These are phyloP conservation scores for Columbina picui DNA, from an alignment of 2,113 vertebrate genomes.

Conservation along the genomic window DNA sequence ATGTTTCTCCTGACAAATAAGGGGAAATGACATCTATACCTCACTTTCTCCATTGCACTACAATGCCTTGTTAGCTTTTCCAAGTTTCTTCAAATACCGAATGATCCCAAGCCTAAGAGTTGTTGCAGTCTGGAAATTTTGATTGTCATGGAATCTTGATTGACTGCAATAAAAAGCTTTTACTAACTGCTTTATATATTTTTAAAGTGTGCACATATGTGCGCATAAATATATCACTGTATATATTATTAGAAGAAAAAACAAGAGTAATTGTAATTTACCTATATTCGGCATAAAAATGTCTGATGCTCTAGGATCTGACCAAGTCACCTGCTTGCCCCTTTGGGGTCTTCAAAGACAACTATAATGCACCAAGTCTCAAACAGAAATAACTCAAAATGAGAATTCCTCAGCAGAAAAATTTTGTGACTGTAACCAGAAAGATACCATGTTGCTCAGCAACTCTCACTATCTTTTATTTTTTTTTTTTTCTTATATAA, in stretches of 20 bases:
- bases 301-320: background rate
- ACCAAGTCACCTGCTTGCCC: background rate
- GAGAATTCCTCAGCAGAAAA: slow-evolving; percentile 14
- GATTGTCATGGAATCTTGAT: background rate
- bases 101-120: background rate
- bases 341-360: background rate
- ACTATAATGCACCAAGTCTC: background rate
- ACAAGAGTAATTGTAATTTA: background rate
- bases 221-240: background rate
- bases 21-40: background rate
- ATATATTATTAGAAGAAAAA: background rate
- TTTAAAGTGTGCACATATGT: background rate
- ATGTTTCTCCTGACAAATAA: background rate
- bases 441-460: slow-evolving; percentile 35
- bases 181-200: background rate
- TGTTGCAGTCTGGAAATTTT: background rate
- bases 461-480: background rate
- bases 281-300: background rate
- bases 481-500: background rate
- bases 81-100: background rate
- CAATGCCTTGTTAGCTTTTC: background rate
- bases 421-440: background rate
- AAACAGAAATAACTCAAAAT: slow-evolving; percentile 13
- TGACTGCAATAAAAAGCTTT: background rate
- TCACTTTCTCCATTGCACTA: background rate